These are phyloP conservation scores for Mallotus villosus DNA, from an alignment of 2,797 vertebrate species.

Conservation along the genomic window DNA sequence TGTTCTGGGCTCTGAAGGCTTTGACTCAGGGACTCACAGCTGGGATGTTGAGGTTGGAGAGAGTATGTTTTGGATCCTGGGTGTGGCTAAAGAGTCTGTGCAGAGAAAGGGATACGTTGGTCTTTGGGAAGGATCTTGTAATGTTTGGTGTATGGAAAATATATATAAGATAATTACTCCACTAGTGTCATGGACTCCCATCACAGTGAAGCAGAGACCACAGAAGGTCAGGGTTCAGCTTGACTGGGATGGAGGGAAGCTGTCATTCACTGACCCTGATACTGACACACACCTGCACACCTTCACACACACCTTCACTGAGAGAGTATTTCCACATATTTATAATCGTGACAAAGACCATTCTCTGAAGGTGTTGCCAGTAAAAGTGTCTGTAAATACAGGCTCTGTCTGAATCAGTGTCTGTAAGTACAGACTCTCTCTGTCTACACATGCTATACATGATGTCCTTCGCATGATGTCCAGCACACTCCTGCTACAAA, in stretches of 20 bases:
- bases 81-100: slow-evolving; percentile 45
- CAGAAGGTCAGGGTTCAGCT: background rate
- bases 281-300: background rate
- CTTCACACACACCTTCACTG: slow-evolving; percentile 4
- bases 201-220: background rate
- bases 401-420: no score
- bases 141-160: background rate
- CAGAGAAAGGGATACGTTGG: slow-evolving; percentile 2
- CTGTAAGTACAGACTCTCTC: no score
- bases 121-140: no score
- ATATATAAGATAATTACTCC: background rate
- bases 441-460: no score
- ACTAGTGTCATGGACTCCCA: background rate
- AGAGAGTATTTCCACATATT: no score
- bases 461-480: no score
- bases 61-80: slow-evolving; percentile 58
- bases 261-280: slow-evolving; percentile 7
- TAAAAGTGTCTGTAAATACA: no score
- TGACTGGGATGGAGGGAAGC: slow-evolving; percentile 2
- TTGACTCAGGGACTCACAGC: slow-evolving; percentile 46
- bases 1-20: slow-evolving; percentile 42
- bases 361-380: background rate
- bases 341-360: background rate
- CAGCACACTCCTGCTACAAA: no score
- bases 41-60: slow-evolving; percentile 65